Evolutionary conservation across 2,113 vertebrate species (phyloP).

Genomic region (Athene noctua): DNA sequence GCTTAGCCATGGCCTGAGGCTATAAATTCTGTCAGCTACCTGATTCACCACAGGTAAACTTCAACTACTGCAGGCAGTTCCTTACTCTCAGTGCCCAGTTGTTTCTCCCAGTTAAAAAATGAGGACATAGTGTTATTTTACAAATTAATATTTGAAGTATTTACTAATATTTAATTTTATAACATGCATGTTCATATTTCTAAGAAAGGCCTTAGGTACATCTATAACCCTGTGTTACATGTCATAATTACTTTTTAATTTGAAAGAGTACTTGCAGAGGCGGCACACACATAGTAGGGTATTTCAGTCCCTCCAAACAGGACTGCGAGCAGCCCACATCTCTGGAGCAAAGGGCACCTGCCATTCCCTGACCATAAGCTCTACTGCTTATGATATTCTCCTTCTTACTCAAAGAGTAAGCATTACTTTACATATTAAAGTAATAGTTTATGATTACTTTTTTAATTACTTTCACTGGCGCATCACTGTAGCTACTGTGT

Average conservation of each 20-base stretch:
- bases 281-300: too few species aligned
- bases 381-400: background rate
- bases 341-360: background rate
- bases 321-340: fast-evolving
- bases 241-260: background rate
- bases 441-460: background rate
- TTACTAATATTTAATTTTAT: background rate
- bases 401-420: background rate
- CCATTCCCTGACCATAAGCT: background rate
- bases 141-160: background rate
- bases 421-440: background rate
- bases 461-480: background rate
- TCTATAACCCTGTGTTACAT: background rate
- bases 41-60: background rate
- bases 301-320: background rate
- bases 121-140: background rate
- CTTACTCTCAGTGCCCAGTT: background rate
- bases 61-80: background rate
- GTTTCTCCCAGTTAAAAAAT: background rate
- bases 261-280: background rate
- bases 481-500: background rate
- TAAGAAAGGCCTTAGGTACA: background rate
- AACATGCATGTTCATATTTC: background rate
- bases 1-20: background rate
- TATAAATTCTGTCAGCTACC: background rate